A percentile compares a stretch with the other conserved stretches of the same genome.
These are phyloP conservation scores for Microcebus tavaratra DNA, from an alignment of 2,113 vertebrate genomes.

Conservation along the genomic window DNA sequence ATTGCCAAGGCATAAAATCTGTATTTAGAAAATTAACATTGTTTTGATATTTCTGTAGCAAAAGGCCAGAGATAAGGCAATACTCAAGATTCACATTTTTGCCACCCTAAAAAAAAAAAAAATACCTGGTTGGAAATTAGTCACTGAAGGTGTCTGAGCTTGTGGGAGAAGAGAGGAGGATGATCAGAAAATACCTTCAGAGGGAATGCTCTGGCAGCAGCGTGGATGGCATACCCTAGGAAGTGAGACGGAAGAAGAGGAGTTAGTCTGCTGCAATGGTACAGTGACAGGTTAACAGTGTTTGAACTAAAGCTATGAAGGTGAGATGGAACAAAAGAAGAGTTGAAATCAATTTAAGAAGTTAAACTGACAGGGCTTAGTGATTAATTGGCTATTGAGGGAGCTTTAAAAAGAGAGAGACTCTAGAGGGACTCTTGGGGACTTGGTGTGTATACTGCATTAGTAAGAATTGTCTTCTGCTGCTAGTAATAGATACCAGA, in stretches of 20 bases:
- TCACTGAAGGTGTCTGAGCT: background rate
- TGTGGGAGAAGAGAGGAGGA: background rate
- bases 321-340: background rate
- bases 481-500: background rate
- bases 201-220: background rate
- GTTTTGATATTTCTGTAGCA: background rate
- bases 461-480: background rate
- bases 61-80: background rate
- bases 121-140: background rate
- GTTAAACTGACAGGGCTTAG: conserved; percentile 27
- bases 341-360: conserved; percentile 41
- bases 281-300: background rate
- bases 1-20: background rate
- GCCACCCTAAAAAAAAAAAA: background rate
- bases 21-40: background rate
- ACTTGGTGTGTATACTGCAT: background rate
- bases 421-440: background rate
- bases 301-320: background rate
- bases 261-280: background rate
- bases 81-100: background rate
- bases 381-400: conserved; percentile 7
- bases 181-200: background rate
- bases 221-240: background rate
- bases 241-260: background rate
- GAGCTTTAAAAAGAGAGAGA: background rate